Evolutionary conservation across 2,113 vertebrate genomes (phyloP).

Genomic region (Mohoua ochrocephala): DNA sequence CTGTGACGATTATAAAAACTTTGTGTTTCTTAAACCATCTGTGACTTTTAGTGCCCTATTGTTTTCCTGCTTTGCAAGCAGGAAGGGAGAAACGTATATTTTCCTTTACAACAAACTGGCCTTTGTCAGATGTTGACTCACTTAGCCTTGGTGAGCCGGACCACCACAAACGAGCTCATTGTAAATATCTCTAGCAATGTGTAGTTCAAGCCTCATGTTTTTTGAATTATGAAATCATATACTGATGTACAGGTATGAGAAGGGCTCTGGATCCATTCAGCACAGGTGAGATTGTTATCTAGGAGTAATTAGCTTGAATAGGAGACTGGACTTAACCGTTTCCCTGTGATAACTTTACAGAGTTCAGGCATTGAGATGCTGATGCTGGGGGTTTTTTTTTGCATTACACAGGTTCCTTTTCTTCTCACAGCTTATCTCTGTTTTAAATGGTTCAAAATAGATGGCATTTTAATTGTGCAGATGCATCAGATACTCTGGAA

Average conservation of each 20-base stretch:
- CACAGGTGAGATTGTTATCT: slow-evolving; percentile 14
- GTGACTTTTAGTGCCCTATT: neutral
- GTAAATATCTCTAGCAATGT: neutral
- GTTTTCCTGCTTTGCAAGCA: neutral
- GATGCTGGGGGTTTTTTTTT: neutral
- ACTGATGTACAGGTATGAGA: slow-evolving; percentile 49
- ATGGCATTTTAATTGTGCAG: slow-evolving; percentile 59
- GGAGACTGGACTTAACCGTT: neutral
- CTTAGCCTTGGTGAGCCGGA: neutral
- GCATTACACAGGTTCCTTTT: neutral
- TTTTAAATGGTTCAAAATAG: slow-evolving; percentile 23
- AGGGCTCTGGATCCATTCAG: neutral
- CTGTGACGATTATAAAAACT: neutral
- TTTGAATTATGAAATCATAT: slow-evolving; percentile 2
- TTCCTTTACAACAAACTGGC: neutral
- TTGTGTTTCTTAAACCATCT: neutral
- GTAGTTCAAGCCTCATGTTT: neutral
- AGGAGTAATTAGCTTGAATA: neutral
- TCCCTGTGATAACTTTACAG: neutral
- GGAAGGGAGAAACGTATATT: neutral
- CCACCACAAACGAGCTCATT: neutral
- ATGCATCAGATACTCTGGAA: slow-evolving; percentile 28
- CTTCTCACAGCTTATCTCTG: slow-evolving; percentile 11
- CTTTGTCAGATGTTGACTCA: neutral
- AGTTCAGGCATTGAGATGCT: neutral